Base-by-base conservation (phyloP, 2,888 invertebrate genomes). In the Deilephila porcellus region DNA sequence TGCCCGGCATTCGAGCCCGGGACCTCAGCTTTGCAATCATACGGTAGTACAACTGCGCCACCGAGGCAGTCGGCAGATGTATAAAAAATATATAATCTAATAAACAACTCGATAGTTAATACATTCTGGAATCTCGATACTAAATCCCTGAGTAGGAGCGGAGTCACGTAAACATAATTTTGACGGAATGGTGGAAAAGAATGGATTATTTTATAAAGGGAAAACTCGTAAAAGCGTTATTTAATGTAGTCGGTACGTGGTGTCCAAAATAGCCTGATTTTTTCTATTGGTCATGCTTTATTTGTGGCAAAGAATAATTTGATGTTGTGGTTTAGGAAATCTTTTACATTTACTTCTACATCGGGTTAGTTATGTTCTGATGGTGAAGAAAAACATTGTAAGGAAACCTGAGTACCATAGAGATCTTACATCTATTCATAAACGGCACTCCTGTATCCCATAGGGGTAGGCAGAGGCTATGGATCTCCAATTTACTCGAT, bases 141-240 rank as follows among this genome's bases (percentile, higher is more conserved):
- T 20, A 32, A 60, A 32, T 34, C 52, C 62, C 20, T 60, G 72
- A 52, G 73, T 76, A 73, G 64, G 71, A 72, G 70, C 37, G 53
- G 11, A 60, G 74, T 74, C 75, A 72, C 74, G 76, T 77, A 75
- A 75, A 74, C 72, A 76, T 75, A 75, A 76, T 79, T 76, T 74
- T 70, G 75, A 70, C 73, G 77, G 72, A 73, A 75, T 71, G 20
- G 70, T 74, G 20, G 71, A 75, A 77, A 77, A 75, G 74, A 76
- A 74, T 74, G 74, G 73, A 72, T 71, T 74, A 71, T 74, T 74
- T 74, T 74, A 71, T 34, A 59, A 25, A 59, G 70, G 62, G 59
- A 32, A 64, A 70, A 37, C 71, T 76, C 76, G 74, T 79, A 76
- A 79, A 78, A 76, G 71, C 60, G 72, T 75, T 71, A 71, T 76